Evolutionary conservation across 1,140 invertebrate genomes (phyloP), one percentile per base, ranked within the genome.

Genomic region (Zophobas atratus): DNA sequence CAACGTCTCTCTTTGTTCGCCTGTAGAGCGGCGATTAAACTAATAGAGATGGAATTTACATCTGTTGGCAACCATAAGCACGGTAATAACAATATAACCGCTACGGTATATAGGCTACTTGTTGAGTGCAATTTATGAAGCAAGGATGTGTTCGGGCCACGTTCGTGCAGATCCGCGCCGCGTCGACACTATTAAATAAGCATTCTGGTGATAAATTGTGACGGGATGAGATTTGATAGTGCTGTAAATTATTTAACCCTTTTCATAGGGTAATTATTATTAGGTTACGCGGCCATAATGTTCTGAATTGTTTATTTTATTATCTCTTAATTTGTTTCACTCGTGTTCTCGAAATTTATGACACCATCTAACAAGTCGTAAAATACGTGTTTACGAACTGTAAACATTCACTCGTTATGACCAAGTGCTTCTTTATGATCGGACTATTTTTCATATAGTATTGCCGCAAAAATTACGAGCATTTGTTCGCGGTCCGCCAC

Each of bases 241-340:
- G 85, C 82, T 83, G 85, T 86, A 86, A 86, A 86, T 86, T 86
- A 86, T 86, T 86, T 86, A 85, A 85, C 83, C 84, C 83, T 85
- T 85, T 85, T 84, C 84, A 84, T 81, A 79, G 81, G 83, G 84
- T 85, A 84, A 85, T 85, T 84, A 85, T 84, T 84, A 82, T 85
- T 84, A 85, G 81, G 82, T 84, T 84, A 83, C 83, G 79, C 74
- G 82, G 81, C 80, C 60, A 77, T 80, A 74, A 77, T 57, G 73
- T 63, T 77, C 71, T 60, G 48, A 71, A 82, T 81, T 82, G 81
- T 82, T 78, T 80, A 81, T 81, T 83, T 83, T 79, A 82, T 79
- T 77, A 74, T 75, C 67, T 81, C 77, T 81, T 79, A 80, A 81
- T 83, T 82, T 79, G 77, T 78, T 70, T 48, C 67, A 41, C 34